Evolutionary conservation across 2,888 invertebrate species (phyloP).

Genomic region (Himalopsyche anomala): DNA sequence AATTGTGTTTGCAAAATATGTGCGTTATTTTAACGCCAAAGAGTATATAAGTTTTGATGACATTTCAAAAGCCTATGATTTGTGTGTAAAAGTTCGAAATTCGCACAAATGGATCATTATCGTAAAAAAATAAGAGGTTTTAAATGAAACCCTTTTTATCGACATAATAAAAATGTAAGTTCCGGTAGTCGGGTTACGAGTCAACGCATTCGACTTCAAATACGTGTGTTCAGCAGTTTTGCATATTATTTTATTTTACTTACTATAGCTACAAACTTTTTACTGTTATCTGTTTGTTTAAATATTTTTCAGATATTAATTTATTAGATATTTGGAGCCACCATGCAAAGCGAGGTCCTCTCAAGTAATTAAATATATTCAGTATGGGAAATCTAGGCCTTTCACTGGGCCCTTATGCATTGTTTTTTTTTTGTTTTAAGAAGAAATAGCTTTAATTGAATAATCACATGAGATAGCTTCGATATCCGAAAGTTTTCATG

Average conservation of each 20-base stretch:
- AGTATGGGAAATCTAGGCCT: no score
- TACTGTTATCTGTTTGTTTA: no score
- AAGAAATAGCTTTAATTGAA: no score
- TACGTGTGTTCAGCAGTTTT: not conserved
- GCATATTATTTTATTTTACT: not conserved
- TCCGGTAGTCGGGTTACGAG: not conserved
- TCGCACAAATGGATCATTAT: conserved; percentile 51
- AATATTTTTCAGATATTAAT: no score
- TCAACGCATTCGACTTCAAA: not conserved
- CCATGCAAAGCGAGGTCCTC: no score
- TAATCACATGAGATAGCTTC: no score
- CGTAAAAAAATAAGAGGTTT: conserved; percentile 54
- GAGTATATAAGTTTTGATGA: conserved; percentile 49
- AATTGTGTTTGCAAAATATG: conserved; percentile 1
- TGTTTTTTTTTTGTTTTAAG: no score
- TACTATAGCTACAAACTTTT: no score
- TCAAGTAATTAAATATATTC: no score
- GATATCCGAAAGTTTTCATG: no score
- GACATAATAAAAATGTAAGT: conserved; percentile 45
- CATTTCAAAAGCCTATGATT: conserved; percentile 46
- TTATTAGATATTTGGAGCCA: no score
- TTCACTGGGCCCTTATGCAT: no score
- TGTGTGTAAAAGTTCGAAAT: conserved; percentile 41
- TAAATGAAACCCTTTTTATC: conserved; percentile 47
- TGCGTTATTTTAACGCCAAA: not conserved